Conservation (phyloP, 1,140 invertebrate genomes). For the Papilio machaon region DNA sequence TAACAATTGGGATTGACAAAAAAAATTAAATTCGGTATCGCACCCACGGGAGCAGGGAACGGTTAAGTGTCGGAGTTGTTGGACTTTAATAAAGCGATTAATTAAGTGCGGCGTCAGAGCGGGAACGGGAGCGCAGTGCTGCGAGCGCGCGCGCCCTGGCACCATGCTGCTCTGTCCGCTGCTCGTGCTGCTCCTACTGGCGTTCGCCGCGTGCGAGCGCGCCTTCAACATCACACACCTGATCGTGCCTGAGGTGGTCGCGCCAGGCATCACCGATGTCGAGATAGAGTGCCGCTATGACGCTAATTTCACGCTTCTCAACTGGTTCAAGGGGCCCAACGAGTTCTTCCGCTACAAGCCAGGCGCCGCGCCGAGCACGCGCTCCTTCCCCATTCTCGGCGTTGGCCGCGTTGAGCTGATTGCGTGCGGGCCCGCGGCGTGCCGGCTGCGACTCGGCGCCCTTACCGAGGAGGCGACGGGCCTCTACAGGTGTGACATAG, state of each 20-base stretch:
- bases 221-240: slow-evolving; percentile 73
- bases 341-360: slow-evolving; percentile 77
- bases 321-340: slow-evolving; percentile 72
- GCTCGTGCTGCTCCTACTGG: slow-evolving; percentile 51
- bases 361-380: slow-evolving; percentile 64
- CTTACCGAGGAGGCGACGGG: slow-evolving; percentile 73
- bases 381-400: slow-evolving; percentile 69
- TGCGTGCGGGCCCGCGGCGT: slow-evolving; percentile 66
- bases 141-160: slow-evolving; percentile 66
- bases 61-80: slow-evolving; percentile 79
- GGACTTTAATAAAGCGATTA: slow-evolving; percentile 80
- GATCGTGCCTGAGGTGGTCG: slow-evolving; percentile 62
- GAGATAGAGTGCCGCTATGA: slow-evolving; percentile 75
- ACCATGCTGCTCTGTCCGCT: slow-evolving; percentile 59
- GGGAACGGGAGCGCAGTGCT: slow-evolving; percentile 62
- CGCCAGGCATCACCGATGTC: slow-evolving; percentile 60
- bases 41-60: slow-evolving; percentile 60
- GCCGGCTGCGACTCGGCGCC: slow-evolving; percentile 61
- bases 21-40: slow-evolving; percentile 55
- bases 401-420: slow-evolving; percentile 68
- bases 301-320: slow-evolving; percentile 75
- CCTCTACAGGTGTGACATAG: slow-evolving; percentile 73
- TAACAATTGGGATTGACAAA: slow-evolving; percentile 67
- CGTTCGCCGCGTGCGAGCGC: slow-evolving; percentile 48
- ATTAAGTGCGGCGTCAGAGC: slow-evolving; percentile 70